A percentile compares a stretch with the other conserved stretches of the same genome.
phyloP scores from a whole-genome alignment of 1,140 invertebrate species.

The Cotesia vestalis region DNA sequence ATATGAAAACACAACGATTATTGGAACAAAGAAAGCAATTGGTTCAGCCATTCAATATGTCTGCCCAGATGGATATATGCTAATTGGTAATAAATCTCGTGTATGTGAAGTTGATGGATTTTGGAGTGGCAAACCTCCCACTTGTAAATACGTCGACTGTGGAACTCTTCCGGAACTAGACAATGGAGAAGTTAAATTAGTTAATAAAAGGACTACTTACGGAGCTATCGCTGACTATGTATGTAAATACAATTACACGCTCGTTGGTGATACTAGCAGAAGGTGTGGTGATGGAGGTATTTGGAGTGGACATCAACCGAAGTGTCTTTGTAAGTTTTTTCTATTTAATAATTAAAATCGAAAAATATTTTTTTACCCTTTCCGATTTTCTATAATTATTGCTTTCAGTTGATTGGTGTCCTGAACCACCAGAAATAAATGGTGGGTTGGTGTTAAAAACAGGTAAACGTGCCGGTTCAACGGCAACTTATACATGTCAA shows the following conservation, averaged over 20 bases:
- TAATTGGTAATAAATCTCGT: constrained; percentile 77
- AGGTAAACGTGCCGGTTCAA: constrained; percentile 79
- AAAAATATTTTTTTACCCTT: not conserved
- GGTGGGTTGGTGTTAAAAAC: constrained; percentile 76
- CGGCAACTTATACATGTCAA: constrained; percentile 82
- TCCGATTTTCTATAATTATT: constrained; percentile 15
- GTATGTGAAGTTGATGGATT: constrained; percentile 78
- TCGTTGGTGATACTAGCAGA: constrained; percentile 79
- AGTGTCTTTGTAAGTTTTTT: constrained; percentile 75
- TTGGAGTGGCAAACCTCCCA: constrained; percentile 81
- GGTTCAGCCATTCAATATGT: constrained; percentile 78
- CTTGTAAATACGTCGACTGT: constrained; percentile 90
- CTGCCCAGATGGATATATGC: constrained; percentile 84
- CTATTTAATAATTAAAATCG: constrained; percentile 8
- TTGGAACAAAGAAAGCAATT: constrained; percentile 74
- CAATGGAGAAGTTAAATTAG: constrained; percentile 76
- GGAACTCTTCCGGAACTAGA: constrained; percentile 75
- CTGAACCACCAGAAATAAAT: constrained; percentile 77
- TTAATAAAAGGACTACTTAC: constrained; percentile 78
- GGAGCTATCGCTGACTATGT: constrained; percentile 79
- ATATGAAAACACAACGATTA: constrained; percentile 83
- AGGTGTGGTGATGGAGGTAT: constrained; percentile 79
- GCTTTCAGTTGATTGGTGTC: constrained; percentile 80
- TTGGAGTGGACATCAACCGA: constrained; percentile 82
- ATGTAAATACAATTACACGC: constrained; percentile 85